Evolutionary conservation across 1,140 invertebrate species (phyloP), one percentile per base, ranked within the genome.

Genomic region (Drosophila orosa): DNA sequence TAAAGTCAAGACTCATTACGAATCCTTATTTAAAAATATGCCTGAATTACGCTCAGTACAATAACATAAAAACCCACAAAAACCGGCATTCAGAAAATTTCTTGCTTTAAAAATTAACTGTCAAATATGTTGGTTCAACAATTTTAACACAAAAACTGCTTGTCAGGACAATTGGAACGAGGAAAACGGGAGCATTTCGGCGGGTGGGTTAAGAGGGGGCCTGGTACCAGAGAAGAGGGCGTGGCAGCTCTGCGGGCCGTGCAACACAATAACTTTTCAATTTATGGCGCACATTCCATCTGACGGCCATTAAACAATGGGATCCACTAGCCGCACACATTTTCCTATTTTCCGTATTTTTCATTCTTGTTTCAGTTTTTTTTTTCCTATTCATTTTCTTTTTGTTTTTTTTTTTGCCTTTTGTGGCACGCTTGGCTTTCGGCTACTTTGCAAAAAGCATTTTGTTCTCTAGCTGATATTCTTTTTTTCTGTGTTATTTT

Each of bases 301-400:
- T 87, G 83, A 87, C 79, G 83, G 80, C 83, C 79, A 89, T 87
- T 87, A 87, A 87, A 87, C 83, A 87, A 87, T 87, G 84, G 83
- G 37, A 73, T 62, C 73, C 73, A 52, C 52, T 72, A 65, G 66
- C 74, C 79, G 73, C 76, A 84, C 74, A 87, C 62, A 78, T 83
- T 87, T 81, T 72, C 39, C 82, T 79, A 87, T 85, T 85, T 86
- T 81, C 82, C 42, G 84, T 78, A 77, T 69, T 80, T 80, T 75
- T 47, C 50, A 75, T 77, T 82, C 68, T 80, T 78, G 68, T 86
- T 81, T 74, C 74, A 62, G 39, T 37, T 33, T 45, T 56, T 66
- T 68, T 44, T 25, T 40, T 39, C 19, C 29, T 66, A 48, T 67
- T 45, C 19, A 33, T 65, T 67, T 24, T 10, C 35, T 7, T 44